These are phyloP conservation scores for Lasiurus cinereus DNA, from an alignment of 2,113 vertebrate genomes.

Conservation along the genomic window DNA sequence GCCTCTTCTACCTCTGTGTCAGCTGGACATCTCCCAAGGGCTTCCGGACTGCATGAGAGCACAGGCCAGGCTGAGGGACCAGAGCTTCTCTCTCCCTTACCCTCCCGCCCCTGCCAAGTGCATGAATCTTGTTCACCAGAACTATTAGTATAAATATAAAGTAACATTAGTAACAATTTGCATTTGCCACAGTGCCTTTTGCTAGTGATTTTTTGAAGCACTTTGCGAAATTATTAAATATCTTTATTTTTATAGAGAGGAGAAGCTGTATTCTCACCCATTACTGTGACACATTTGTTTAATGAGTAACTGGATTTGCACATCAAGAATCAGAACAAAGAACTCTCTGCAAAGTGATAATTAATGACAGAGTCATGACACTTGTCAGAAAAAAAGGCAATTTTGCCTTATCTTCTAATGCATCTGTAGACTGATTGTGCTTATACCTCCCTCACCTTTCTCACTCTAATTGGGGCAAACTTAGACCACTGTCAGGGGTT, in stretches of 20 bases:
- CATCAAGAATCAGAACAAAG: constrained; percentile 37
- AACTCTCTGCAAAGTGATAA: constrained; percentile 21
- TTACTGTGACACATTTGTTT: constrained; percentile 51
- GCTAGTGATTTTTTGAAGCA: constrained; percentile 23
- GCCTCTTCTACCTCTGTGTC: too few species aligned
- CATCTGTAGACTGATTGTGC: background rate
- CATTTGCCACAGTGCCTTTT: background rate
- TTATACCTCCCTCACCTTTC: background rate
- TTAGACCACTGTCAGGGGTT: background rate
- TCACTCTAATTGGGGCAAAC: background rate
- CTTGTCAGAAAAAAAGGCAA: background rate
- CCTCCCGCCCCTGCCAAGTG: fast-evolving
- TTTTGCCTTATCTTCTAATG: background rate
- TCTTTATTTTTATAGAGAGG: constrained; percentile 40
- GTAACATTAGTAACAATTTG: constrained; percentile 17
- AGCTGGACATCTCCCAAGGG: too few species aligned
- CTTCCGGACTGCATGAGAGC: too few species aligned
- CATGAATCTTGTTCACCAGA: too few species aligned
- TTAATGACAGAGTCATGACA: constrained; percentile 28
- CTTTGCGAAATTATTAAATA: constrained; percentile 57
- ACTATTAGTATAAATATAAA: background rate
- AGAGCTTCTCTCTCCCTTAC: too few species aligned
- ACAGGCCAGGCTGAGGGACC: too few species aligned
- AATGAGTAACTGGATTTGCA: constrained; percentile 43
- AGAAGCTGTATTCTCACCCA: constrained; percentile 17